Percentiles rank a stretch among this genome's conserved stretches.
These are phyloP conservation scores for Oryzias woworae DNA, from an alignment of 2,113 vertebrate genomes.

Conservation along the genomic window DNA sequence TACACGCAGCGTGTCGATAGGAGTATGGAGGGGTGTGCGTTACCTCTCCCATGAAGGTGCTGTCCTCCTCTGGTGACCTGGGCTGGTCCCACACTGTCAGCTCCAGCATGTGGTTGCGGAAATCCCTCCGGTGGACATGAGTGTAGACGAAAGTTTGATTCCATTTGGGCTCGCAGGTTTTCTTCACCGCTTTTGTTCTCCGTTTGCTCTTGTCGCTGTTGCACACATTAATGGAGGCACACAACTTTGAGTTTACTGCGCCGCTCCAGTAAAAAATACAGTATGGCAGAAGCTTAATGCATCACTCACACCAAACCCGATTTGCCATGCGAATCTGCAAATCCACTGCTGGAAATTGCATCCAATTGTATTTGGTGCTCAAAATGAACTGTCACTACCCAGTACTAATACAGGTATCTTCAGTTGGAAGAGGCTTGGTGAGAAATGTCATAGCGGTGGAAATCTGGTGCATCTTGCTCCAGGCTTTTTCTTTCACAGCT, in stretches of 20 bases:
- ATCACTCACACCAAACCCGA: too few species aligned
- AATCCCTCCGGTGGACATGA: constrained; percentile 95
- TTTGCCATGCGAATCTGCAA: too few species aligned
- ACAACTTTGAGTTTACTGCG: not conserved
- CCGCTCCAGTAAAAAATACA: not conserved
- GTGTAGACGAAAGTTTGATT: constrained; percentile 97
- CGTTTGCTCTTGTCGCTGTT: constrained; percentile 97
- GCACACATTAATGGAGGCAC: not conserved
- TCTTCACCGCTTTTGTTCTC: constrained; percentile 97
- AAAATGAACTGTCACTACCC: too few species aligned
- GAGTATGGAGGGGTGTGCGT: not conserved
- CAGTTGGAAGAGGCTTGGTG: too few species aligned
- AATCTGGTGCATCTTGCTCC: too few species aligned
- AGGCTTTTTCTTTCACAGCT: too few species aligned
- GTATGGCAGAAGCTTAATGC: not conserved
- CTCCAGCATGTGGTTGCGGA: constrained; percentile 97
- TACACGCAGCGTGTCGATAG: not conserved
- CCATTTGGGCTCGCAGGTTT: constrained; percentile 95
- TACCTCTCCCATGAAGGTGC: constrained; percentile 97
- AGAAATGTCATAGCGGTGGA: too few species aligned
- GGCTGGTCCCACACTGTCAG: constrained; percentile 98
- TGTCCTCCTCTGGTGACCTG: constrained; percentile 92
- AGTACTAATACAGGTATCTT: too few species aligned
- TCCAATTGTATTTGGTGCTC: too few species aligned
- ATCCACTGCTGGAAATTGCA: too few species aligned